These are phyloP conservation scores for Takifugu bimaculatus DNA, from an alignment of 2,113 vertebrate genomes.

Conservation along the genomic window DNA sequence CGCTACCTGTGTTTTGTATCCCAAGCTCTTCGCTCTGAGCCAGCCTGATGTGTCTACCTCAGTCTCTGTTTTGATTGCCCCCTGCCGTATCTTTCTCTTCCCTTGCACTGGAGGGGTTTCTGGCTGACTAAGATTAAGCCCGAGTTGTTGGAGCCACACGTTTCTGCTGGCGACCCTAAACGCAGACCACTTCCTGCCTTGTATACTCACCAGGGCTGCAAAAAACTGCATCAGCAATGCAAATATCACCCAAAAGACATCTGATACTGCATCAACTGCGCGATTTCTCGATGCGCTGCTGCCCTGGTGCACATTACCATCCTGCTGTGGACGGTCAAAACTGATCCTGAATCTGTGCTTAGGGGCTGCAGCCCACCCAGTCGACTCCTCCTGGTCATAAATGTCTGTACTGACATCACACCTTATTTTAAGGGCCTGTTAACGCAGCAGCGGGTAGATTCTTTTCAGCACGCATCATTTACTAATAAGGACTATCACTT, in stretches of 20 bases:
- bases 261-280: too few species aligned
- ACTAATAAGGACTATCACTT: constrained; percentile 45
- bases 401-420: constrained; percentile 63
- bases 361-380: constrained; percentile 62
- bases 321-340: constrained; percentile 30
- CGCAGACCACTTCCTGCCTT: constrained; percentile 48
- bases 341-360: constrained; percentile 56
- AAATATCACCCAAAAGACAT: too few species aligned
- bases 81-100: constrained; percentile 59
- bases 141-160: constrained; percentile 44
- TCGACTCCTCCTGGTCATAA: constrained; percentile 60
- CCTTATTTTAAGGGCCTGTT: constrained; percentile 72
- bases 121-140: constrained; percentile 57
- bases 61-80: constrained; percentile 70
- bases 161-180: constrained; percentile 46
- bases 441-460: constrained; percentile 51
- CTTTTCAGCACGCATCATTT: constrained; percentile 49
- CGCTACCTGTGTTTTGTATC: constrained; percentile 57
- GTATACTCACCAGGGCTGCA: too few species aligned
- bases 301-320: constrained; percentile 9
- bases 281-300: too few species aligned
- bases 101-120: constrained; percentile 59
- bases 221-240: too few species aligned
- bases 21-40: constrained; percentile 69
- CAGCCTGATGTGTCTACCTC: constrained; percentile 86